Base-by-base conservation (phyloP, 1,140 invertebrate species). In the Zaprionus inermis region DNA sequence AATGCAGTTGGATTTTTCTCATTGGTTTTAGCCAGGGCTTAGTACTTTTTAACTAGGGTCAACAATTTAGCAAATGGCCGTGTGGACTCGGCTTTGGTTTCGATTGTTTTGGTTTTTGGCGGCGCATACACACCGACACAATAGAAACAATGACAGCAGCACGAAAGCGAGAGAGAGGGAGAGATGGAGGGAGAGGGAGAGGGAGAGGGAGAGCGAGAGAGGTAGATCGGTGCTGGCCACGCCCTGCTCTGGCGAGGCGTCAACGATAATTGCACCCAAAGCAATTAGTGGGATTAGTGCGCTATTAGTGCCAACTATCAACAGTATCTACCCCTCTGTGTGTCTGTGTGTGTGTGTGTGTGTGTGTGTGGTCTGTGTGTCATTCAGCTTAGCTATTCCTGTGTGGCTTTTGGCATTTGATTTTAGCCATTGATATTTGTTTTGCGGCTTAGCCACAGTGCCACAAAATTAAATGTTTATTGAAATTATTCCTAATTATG, bases 271-370 rank as follows among this genome's bases (percentile, higher is more conserved):
- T 89, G 84, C 80, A 73, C 71, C 85, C 85, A 88, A 73, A 89
- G 84, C 84, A 89, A 89, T 89, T 89, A 89, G 84, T 72, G 72
- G 80, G 85, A 89, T 89, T 89, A 89, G 85, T 89, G 61, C 84
- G 78, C 85, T 85, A 88, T 88, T 88, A 88, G 84, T 75, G 84
- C 79, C 78, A 70, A 72, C 82, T 82, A 84, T 84, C 82, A 88
- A 85, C 70, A 79, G 79, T 65, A 28, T 20, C 20, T 57, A 32
- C 38, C 24, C 5, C 24, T 12, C 18, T 49, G 11, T 20, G 11
- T 24, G 55, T 22, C n/a, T 64, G 34, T 76, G 6, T 74, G 46
- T 58, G 28, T 54, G 51, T 72, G 69, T 78, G 46, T 52, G 28
- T 60, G 55, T 44, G 36, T 78, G 32, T 38, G 30, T 52, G 32